A percentile compares a stretch with the other conserved stretches of the same genome.
Conservation (phyloP, 2,888 invertebrate genomes). For the Xestia ashworthii region DNA sequence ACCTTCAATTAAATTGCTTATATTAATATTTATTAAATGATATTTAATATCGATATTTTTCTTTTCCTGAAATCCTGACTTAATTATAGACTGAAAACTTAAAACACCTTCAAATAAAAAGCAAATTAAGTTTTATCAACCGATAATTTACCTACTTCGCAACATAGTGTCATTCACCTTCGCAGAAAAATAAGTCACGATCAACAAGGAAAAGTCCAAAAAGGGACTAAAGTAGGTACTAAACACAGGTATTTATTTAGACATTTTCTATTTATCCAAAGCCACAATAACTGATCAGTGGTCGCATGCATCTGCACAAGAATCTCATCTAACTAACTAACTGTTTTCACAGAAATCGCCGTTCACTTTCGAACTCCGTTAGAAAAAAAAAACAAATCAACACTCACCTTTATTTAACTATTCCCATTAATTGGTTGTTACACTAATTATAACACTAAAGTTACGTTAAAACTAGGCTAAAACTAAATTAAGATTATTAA, state of each 20-base stretch:
- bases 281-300: conserved; percentile 19
- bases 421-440: conserved; percentile 75
- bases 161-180: conserved; percentile 11
- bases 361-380: conserved; percentile 77
- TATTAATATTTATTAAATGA: too few species aligned
- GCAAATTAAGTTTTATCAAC: not conserved
- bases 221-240: not conserved
- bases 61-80: not conserved
- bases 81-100: not conserved
- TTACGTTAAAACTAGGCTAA: conserved; percentile 64
- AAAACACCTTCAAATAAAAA: not conserved
- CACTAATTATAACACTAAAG: conserved; percentile 67
- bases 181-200: not conserved
- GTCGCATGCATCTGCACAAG: conserved; percentile 50
- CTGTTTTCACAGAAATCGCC: conserved; percentile 73
- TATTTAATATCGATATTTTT: not conserved
- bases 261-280: conserved; percentile 15
- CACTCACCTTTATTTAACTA: conserved; percentile 78
- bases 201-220: not conserved
- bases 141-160: conserved; percentile 5
- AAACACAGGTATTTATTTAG: not conserved
- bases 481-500: conserved; percentile 51
- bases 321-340: conserved; percentile 71
- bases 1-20: too few species aligned
- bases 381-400: conserved; percentile 53